Evolutionary conservation across 2,888 invertebrate species (phyloP), one percentile per base, ranked within the genome.

Genomic region (Punctoribates punctum): DNA sequence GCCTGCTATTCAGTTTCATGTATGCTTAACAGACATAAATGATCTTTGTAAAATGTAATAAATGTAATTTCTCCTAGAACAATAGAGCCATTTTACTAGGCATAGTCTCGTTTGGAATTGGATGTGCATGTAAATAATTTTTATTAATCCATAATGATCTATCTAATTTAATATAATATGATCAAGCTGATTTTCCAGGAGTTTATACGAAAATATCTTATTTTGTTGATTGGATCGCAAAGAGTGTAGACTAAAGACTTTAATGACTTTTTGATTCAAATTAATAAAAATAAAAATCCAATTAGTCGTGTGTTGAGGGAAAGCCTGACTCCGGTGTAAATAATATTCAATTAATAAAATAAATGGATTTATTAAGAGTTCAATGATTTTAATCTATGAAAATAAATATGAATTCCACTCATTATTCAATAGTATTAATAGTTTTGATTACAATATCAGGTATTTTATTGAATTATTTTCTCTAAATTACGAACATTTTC

Each of bases 171-270:
- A n/a, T 4, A 20, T 54, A n/a, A 4, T 20, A 54, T 20, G 4
- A 54, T 20, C n/a, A 4, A 57, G 57, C 11, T 54, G 27, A 75
- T 9, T 75, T 51, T 48, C 75, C 75, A 13, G 75, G 70, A 34
- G 38, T 75, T 0, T 72, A 72, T 25, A 70, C 75, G 20, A 72
- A 70, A 27, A 54, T 75, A n/a, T 72, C 72, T 34, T 23, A 75
- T 60, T 75, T 60, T 60, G 25, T 72, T 15, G 48, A 75, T 60
- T 75, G 67, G 75, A 75, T 75, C 17, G 17, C n/a, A 20, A 65
- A 13, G 9, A 27, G 25, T 34, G 34, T 38, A 6, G 38, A 65
- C 15, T 65, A 34, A 65, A 60, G 6, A 23, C 20, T 57, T 57
- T 57, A 3, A 23, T 17, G 4, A 48, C 17, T 48, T 23, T n/a